Percentiles rank a stretch among this genome's conserved stretches.
Evolutionary conservation across 2,113 vertebrate genomes (phyloP).

Genomic region (Myocastor coypus): DNA sequence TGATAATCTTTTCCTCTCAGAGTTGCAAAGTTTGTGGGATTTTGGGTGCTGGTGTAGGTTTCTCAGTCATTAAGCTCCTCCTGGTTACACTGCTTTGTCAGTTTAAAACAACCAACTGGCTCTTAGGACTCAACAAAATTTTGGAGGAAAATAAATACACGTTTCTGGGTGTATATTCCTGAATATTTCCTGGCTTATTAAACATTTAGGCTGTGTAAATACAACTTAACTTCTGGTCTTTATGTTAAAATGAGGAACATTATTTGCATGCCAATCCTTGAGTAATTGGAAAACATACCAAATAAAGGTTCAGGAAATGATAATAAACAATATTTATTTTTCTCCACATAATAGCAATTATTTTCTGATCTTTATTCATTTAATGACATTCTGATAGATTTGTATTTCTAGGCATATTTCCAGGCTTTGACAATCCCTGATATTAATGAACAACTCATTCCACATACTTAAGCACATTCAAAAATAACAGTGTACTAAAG

Average conservation of each 20-base stretch:
- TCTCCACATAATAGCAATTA: constrained; percentile 26
- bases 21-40: neutral
- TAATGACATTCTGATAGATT: constrained; percentile 58
- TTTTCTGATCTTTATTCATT: constrained; percentile 57
- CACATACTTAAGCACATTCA: constrained; percentile 47
- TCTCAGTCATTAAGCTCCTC: neutral
- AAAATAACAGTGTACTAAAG: constrained; percentile 58
- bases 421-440: constrained; percentile 45
- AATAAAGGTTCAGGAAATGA: constrained; percentile 42
- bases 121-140: neutral
- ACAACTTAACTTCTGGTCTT: neutral
- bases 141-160: neutral
- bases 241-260: neutral
- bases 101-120: neutral
- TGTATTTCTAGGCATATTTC: constrained; percentile 67
- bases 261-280: constrained; percentile 1
- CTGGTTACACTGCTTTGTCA: neutral
- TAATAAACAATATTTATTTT: constrained; percentile 46
- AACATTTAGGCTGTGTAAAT: constrained; percentile 12
- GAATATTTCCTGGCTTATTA: neutral
- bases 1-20: neutral
- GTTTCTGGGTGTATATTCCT: neutral
- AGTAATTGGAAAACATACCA: constrained; percentile 58
- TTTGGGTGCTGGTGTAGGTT: neutral
- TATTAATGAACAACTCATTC: constrained; percentile 55